Evolutionary conservation across 2,888 invertebrate species (phyloP).

Genomic region (Andrena praecox): DNA sequence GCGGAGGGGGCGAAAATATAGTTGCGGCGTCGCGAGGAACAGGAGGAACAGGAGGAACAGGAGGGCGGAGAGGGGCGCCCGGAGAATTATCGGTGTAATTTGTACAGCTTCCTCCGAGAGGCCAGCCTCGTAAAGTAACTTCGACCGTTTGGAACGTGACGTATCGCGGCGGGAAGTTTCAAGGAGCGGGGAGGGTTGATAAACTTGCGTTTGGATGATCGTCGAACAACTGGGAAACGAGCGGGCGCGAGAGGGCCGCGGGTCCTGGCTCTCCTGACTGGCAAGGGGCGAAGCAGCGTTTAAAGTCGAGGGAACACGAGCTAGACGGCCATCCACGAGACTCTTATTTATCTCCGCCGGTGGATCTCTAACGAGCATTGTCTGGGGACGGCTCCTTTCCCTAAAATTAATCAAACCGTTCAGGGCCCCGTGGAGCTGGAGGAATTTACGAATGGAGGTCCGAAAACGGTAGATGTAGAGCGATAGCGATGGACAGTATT

Average conservation of each 20-base stretch:
- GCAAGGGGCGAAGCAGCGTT: slow-evolving; percentile 12
- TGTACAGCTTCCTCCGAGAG: slow-evolving; percentile 43
- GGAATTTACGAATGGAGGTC: background rate
- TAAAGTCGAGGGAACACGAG: slow-evolving; percentile 26
- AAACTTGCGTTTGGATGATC: slow-evolving; percentile 58
- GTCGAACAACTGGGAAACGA: slow-evolving; percentile 51
- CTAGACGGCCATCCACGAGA: slow-evolving; percentile 5
- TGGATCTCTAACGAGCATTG: slow-evolving; percentile 37
- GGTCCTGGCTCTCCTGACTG: background rate
- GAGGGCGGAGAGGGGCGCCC: background rate
- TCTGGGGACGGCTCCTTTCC: slow-evolving; percentile 18
- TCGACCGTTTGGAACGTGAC: slow-evolving; percentile 62
- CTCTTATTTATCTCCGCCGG: slow-evolving; percentile 33
- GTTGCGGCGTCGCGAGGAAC: slow-evolving; percentile 32
- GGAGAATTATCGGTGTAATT: slow-evolving; percentile 62
- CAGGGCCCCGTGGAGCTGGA: background rate
- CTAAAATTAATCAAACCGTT: slow-evolving; percentile 22
- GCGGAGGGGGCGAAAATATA: background rate
- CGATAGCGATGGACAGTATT: no score
- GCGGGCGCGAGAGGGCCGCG: background rate
- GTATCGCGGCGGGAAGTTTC: slow-evolving; percentile 63
- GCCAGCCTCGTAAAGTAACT: slow-evolving; percentile 49
- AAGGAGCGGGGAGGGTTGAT: slow-evolving; percentile 53
- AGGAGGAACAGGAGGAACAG: slow-evolving; percentile 3
- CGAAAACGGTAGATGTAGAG: no score